A percentile compares a stretch with the other conserved stretches of the same genome.
Conservation (phyloP, 2,797 vertebrate genomes). For the Pachyuromys duprasi region DNA sequence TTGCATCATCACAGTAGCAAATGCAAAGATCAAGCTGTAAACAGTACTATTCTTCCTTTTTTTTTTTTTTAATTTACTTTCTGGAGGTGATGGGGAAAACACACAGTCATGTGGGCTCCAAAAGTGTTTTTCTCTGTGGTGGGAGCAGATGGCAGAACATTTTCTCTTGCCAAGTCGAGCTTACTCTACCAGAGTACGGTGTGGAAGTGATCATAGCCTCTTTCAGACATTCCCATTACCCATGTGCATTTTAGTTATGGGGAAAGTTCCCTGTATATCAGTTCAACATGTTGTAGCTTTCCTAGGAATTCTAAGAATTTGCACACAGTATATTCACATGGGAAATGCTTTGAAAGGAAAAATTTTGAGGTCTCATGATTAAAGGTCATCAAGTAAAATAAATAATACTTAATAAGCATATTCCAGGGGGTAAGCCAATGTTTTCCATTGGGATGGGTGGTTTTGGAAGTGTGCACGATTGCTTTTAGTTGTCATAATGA, state of each 20-base stretch:
- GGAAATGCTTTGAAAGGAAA: conserved; percentile 64
- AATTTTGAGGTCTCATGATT: conserved; percentile 58
- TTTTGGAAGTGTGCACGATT: conserved; percentile 15
- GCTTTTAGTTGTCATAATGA: conserved; percentile 32
- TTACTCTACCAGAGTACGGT: conserved; percentile 49
- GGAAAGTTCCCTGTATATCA: conserved; percentile 52
- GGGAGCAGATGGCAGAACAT: conserved; percentile 74
- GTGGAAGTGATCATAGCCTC: conserved; percentile 73
- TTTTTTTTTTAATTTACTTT: conserved; percentile 60
- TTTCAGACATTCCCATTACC: conserved; percentile 58
- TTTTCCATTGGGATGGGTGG: conserved; percentile 16
- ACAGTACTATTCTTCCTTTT: conserved; percentile 48
- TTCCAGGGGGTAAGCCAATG: conserved; percentile 26
- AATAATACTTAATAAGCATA: conserved; percentile 44
- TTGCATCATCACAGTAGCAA: conserved; percentile 64
- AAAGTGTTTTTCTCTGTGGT: conserved; percentile 72
- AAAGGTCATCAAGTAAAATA: conserved; percentile 64
- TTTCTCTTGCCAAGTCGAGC: conserved; percentile 62
- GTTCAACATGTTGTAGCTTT: conserved; percentile 70
- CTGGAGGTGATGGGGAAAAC: conserved; percentile 72
- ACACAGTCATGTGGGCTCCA: conserved; percentile 70
- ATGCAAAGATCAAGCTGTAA: conserved; percentile 55
- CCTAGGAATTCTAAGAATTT: conserved; percentile 72
- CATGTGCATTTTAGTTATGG: conserved; percentile 48
- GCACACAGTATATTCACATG: conserved; percentile 26